A percentile compares a stretch with the other conserved stretches of the same genome.
These are phyloP conservation scores for Drosophila punjabiensis DNA, from an alignment of 1,140 invertebrate genomes.

Conservation along the genomic window DNA sequence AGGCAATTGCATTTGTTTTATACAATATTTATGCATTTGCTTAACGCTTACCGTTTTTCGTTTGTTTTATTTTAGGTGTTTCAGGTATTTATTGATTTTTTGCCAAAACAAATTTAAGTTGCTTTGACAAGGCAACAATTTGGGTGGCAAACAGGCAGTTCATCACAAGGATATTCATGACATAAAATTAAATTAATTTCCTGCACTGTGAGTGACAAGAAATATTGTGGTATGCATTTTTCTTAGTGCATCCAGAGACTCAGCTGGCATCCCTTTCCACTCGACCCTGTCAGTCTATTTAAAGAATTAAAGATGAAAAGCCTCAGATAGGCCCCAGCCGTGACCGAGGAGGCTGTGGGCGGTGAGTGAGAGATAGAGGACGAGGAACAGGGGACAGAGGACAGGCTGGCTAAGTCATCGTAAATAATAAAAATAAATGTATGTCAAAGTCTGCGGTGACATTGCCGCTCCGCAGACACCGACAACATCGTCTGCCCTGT, in stretches of 20 bases:
- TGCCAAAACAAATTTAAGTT: not conserved
- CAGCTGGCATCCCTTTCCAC: conserved; percentile 35
- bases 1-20: not conserved
- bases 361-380: not conserved
- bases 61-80: not conserved
- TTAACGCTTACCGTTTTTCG: not conserved
- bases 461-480: conserved; percentile 56
- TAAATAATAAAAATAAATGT: conserved; percentile 85
- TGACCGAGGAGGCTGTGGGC: conserved; percentile 18
- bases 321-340: conserved; percentile 61
- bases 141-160: not conserved
- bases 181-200: not conserved
- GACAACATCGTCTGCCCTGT: conserved; percentile 52
- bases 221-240: not conserved
- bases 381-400: conserved; percentile 2
- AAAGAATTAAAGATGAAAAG: conserved; percentile 80
- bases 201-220: not conserved
- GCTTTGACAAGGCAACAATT: not conserved
- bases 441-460: conserved; percentile 82
- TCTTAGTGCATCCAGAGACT: conserved; percentile 20
- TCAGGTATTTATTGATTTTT: conserved; percentile 1
- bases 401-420: conserved; percentile 70
- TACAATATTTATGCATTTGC: conserved; percentile 1
- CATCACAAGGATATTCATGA: not conserved
- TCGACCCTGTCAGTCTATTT: conserved; percentile 70